Conservation (phyloP, 2,113 vertebrate genomes). For the Odocoileus hemionus region DNA sequence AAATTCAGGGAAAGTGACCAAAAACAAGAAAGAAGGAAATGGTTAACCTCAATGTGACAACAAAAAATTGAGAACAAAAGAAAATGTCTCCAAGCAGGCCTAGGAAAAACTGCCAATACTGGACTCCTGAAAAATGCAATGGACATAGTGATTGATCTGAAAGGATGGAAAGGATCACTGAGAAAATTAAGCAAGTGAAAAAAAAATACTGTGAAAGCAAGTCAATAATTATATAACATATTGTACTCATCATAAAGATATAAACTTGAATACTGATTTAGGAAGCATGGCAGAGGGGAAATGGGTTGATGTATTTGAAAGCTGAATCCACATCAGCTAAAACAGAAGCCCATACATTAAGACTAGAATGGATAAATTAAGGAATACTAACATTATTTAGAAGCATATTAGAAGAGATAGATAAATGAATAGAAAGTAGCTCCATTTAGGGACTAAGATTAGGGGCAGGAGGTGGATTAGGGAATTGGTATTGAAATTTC, state of each 20-base stretch:
- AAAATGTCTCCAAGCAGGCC: neutral
- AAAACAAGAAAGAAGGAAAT: neutral
- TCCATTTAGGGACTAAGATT: neutral
- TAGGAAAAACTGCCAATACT: neutral
- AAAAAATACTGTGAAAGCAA: neutral
- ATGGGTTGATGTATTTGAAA: rapidly evolving
- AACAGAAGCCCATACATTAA: neutral
- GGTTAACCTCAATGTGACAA: neutral
- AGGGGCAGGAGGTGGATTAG: neutral
- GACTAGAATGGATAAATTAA: neutral
- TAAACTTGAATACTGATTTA: neutral
- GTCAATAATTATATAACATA: neutral
- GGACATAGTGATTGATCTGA: neutral
- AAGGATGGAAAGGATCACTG: neutral
- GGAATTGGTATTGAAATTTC: neutral
- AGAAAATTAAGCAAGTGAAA: neutral
- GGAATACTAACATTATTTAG: neutral
- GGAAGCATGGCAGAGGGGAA: neutral
- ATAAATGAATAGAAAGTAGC: neutral
- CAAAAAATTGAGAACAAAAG: neutral
- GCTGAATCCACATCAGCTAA: neutral
- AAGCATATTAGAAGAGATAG: neutral
- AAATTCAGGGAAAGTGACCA: neutral
- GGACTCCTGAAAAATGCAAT: neutral
- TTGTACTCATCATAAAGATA: neutral